Evolutionary conservation across 2,797 vertebrate genomes (phyloP).

Genomic region (Buphagus erythrorhynchus): DNA sequence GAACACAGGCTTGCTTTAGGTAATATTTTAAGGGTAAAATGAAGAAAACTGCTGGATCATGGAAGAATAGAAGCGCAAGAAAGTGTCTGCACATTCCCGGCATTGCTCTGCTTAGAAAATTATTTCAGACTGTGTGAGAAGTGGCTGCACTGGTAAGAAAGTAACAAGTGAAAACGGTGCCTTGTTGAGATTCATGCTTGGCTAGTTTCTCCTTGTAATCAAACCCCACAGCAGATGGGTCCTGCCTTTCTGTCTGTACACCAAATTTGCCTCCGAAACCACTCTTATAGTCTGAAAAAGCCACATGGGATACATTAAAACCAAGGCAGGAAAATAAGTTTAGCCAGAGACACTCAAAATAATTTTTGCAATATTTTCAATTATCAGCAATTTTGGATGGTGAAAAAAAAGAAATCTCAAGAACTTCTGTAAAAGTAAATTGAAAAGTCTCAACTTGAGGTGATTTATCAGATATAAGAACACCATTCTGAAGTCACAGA

Average conservation of each 20-base stretch:
- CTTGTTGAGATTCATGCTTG: slow-evolving; percentile 87
- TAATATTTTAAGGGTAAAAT: neutral
- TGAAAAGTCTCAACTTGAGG: neutral
- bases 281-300: slow-evolving; percentile 91
- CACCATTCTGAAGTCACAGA: slow-evolving; percentile 31
- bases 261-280: slow-evolving; percentile 94
- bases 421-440: neutral
- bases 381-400: neutral
- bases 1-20: neutral
- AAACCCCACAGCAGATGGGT: slow-evolving; percentile 91
- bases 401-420: neutral
- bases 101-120: neutral
- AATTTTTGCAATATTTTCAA: neutral
- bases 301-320: slow-evolving; percentile 60
- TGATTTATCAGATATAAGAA: neutral
- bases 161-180: slow-evolving; percentile 70
- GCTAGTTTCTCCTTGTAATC: slow-evolving; percentile 93
- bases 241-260: slow-evolving; percentile 89
- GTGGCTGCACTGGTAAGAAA: slow-evolving; percentile 45
- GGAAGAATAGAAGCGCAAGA: slow-evolving; percentile 4
- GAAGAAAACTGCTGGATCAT: neutral
- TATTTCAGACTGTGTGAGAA: slow-evolving; percentile 63
- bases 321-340: neutral
- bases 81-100: slow-evolving; percentile 4
- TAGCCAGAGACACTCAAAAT: slow-evolving; percentile 22